A percentile compares a stretch with the other conserved stretches of the same genome.
phyloP scores from a whole-genome alignment of 2,888 invertebrate genomes.

The Cheilosia pagana region DNA sequence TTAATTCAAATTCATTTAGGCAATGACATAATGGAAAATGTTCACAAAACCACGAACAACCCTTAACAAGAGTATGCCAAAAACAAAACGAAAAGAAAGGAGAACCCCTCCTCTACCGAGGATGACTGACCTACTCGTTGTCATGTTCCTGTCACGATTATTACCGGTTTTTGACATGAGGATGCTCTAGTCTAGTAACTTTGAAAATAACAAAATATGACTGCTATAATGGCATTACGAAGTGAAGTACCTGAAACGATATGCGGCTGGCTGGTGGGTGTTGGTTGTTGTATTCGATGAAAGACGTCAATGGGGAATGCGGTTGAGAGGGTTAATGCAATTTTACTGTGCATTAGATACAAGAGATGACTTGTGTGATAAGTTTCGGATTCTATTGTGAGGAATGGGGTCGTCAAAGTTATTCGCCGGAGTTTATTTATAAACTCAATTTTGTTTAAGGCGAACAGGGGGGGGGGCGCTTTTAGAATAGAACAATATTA shows the following conservation, averaged over 20 bases:
- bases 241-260: not conserved
- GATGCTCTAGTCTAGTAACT: conserved; percentile 34
- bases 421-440: conserved; percentile 26
- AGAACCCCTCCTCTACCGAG: not conserved
- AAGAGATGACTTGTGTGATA: conserved; percentile 23
- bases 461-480: not conserved
- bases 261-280: not conserved
- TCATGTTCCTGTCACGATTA: conserved; percentile 68
- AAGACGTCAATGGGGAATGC: conserved; percentile 5
- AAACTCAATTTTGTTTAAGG: conserved; percentile 5
- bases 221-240: conserved; percentile 19
- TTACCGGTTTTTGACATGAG: conserved; percentile 49
- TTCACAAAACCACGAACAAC: not conserved
- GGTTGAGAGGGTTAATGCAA: conserved; percentile 30
- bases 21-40: not conserved
- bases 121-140: conserved; percentile 51
- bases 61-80: not conserved
- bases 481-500: not conserved
- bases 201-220: conserved; percentile 25
- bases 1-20: too few species aligned
- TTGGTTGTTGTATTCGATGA: not conserved
- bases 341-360: conserved; percentile 1
- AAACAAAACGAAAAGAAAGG: not conserved
- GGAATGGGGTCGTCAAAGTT: conserved; percentile 13
- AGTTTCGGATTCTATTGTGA: conserved; percentile 10